Base-by-base conservation (phyloP, 2,888 invertebrate genomes). In the Holacanthella duospinosa region DNA sequence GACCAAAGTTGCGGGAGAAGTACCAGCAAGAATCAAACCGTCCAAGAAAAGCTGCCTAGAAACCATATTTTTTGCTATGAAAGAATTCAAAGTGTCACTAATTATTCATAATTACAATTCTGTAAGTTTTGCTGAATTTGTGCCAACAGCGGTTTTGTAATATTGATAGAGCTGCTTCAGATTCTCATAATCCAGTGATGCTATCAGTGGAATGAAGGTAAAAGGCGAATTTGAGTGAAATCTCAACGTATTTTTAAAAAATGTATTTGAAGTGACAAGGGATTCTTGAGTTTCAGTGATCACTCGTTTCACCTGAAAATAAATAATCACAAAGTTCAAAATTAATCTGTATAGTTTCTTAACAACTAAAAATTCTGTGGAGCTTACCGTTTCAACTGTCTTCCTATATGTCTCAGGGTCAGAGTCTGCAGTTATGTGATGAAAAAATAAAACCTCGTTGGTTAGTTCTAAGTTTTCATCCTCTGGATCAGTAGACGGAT, bases 11-110 rank as follows among this genome's bases (percentile, higher is more conserved):
- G 71, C 29, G 1, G 70, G 61, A 16, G 67, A 64, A 24, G 68
- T 71, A 43, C 73, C 73, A 21, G 70, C 43, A 9, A 66, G 29
- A 2, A 69, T 43, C 9, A 73, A 56, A 1, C 69, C 70, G 55
- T 73, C 73, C 36, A 73, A 61, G 59, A 70, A 71, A 12, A 73
- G 27, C 60, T 71, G 71, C n/a, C 72, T 72, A 21, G 12, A 55
- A 28, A 28, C 55, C n/a, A 44, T n/a, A 25, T 36, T 24, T 36
- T 36, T 16, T 36, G 16, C 9, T 12, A 36, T 36, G 36, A 36
- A 36, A 36, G 36, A 12, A 12, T 36, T 12, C 6, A 24, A n/a
- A n/a, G 9, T 12, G n/a, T 53, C 53, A 24, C 53, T 12, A 53
- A 53, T 12, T 56, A n/a, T 26, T 56, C 9, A 27, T 28, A 9